A percentile compares a stretch with the other conserved stretches of the same genome.
Evolutionary conservation across 92 coral and sea anemone species (phyloP).

Genomic region (Porites lobata): DNA sequence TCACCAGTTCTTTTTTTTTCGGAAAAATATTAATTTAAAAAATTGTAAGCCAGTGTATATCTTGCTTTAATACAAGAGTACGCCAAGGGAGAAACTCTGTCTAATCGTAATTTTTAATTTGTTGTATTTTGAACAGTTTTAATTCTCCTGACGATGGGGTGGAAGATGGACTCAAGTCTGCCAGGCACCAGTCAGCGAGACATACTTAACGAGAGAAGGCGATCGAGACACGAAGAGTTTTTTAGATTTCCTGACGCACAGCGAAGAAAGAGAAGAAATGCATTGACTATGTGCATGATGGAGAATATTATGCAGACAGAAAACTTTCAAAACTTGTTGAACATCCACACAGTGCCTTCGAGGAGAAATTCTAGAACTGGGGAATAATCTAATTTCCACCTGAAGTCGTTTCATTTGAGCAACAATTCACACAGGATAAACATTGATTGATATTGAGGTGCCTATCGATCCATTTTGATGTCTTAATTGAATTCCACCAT

Average conservation of each 20-base stretch:
- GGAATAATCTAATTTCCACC: neutral
- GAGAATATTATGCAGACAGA: conserved; percentile 12
- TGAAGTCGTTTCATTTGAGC: neutral
- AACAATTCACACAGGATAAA: neutral
- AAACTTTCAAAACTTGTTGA: conserved; percentile 38
- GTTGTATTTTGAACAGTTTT: neutral
- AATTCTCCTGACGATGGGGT: conserved; percentile 15
- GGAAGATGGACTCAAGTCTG: conserved; percentile 1
- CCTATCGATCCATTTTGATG: no score
- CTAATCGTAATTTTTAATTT: no score
- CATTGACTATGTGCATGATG: conserved; percentile 22
- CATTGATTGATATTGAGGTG: neutral
- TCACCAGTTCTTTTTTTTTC: no score
- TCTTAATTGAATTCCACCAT: no score
- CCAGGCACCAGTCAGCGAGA: neutral
- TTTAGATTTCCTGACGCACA: neutral
- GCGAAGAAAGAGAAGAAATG: conserved; percentile 23
- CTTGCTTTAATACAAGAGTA: no score
- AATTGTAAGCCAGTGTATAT: no score
- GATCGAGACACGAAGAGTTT: neutral
- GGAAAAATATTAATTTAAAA: no score
- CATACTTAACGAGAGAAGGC: neutral
- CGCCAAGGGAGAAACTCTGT: no score
- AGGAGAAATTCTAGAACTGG: conserved; percentile 30
- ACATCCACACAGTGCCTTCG: neutral